Evolutionary conservation across 2,888 invertebrate genomes (phyloP).

Genomic region (Colostygia pectinataria): DNA sequence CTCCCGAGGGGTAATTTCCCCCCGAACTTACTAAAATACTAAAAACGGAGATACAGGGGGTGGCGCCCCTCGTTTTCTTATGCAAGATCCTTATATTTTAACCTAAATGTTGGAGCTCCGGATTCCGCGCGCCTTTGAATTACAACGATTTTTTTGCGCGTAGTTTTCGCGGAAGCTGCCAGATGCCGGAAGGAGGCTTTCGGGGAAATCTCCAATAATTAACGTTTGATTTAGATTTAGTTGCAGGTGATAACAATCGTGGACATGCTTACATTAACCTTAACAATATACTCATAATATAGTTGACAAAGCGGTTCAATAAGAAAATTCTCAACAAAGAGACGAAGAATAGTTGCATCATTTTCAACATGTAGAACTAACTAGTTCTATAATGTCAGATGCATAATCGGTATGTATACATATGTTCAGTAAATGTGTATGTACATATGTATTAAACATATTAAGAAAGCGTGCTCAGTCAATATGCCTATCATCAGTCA

Average conservation of each 20-base stretch:
- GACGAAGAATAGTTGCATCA: too few species aligned
- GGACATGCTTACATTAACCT: neutral
- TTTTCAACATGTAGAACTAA: too few species aligned
- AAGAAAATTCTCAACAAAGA: too few species aligned
- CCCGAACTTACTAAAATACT: slow-evolving; percentile 84
- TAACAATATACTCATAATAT: too few species aligned
- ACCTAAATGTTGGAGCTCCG: slow-evolving; percentile 71
- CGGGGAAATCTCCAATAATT: slow-evolving; percentile 16
- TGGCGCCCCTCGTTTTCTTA: slow-evolving; percentile 75
- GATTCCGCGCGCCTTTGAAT: slow-evolving; percentile 43
- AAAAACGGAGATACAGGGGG: slow-evolving; percentile 82
- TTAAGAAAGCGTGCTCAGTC: too few species aligned
- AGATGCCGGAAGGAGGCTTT: slow-evolving; percentile 24
- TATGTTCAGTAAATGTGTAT: too few species aligned
- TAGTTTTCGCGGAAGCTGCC: slow-evolving; percentile 32
- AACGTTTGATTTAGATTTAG: slow-evolving; percentile 1
- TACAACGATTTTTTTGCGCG: slow-evolving; percentile 37
- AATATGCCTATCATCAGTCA: too few species aligned
- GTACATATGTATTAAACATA: too few species aligned
- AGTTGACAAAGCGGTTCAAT: too few species aligned
- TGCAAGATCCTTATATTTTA: slow-evolving; percentile 83
- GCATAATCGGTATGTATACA: too few species aligned
- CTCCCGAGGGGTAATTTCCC: slow-evolving; percentile 70
- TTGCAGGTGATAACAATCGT: neutral
- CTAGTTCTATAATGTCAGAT: too few species aligned